These are phyloP conservation scores for Andrena minutula DNA, from an alignment of 2,888 invertebrate genomes.

Conservation along the genomic window DNA sequence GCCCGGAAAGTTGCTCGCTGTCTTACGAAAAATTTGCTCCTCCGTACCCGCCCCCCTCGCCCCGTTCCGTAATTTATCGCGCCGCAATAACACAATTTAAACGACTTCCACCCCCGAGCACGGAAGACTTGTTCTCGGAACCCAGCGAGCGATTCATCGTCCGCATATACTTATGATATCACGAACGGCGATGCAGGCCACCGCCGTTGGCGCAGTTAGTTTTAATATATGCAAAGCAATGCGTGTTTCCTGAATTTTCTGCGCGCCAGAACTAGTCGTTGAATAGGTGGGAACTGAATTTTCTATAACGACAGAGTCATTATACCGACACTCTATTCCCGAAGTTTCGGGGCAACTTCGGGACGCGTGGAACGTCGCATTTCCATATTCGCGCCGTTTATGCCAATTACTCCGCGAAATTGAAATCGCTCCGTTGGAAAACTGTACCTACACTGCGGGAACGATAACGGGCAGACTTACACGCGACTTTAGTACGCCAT, in stretches of 20 bases:
- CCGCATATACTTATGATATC: slow-evolving; percentile 58
- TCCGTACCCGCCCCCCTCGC: not conserved
- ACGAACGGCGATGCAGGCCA: slow-evolving; percentile 41
- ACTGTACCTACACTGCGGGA: not conserved
- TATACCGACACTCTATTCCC: slow-evolving; percentile 22
- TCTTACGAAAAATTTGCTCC: slow-evolving; percentile 49
- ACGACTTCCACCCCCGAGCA: slow-evolving; percentile 44
- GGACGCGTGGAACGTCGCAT: slow-evolving; percentile 29
- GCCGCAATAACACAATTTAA: slow-evolving; percentile 60
- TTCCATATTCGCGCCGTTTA: slow-evolving; percentile 59
- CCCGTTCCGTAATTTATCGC: slow-evolving; percentile 50
- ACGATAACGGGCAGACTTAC: slow-evolving; percentile 8
- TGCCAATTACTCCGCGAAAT: slow-evolving; percentile 58
- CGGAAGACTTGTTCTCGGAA: slow-evolving; percentile 59
- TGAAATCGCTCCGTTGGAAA: slow-evolving; percentile 49
- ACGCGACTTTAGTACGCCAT: too few species aligned
- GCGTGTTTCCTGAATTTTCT: slow-evolving; percentile 63
- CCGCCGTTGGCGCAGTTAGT: slow-evolving; percentile 44
- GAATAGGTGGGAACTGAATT: slow-evolving; percentile 56
- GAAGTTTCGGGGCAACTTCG: slow-evolving; percentile 36
- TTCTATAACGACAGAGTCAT: slow-evolving; percentile 45
- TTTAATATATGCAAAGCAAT: slow-evolving; percentile 64
- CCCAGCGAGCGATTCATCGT: slow-evolving; percentile 58
- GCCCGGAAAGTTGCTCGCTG: slow-evolving; percentile 16
- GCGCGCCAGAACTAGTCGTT: slow-evolving; percentile 40